Conservation (phyloP, 2,888 invertebrate species). For the Galerucella nymphaeae region DNA sequence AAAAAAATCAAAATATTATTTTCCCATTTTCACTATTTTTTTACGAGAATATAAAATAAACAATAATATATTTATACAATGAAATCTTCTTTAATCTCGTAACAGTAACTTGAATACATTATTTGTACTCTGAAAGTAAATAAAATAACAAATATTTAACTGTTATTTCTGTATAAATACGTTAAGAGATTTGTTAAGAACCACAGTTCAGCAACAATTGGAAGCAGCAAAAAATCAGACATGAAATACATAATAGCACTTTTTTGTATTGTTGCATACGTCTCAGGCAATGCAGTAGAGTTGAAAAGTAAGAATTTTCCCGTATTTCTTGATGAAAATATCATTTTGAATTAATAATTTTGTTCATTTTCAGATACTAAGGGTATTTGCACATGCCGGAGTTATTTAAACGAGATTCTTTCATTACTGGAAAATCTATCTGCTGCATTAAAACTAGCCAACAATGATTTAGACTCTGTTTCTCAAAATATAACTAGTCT, state of each 20-base stretch:
- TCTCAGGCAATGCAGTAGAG: background rate
- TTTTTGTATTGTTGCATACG: conserved; percentile 6
- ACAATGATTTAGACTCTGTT: background rate
- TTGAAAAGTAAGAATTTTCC: conserved; percentile 12
- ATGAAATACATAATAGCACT: conserved; percentile 9
- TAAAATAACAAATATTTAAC: background rate
- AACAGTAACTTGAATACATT: background rate
- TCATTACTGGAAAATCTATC: background rate
- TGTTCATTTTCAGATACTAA: background rate
- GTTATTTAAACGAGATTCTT: background rate
- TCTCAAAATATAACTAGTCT: background rate
- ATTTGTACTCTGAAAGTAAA: background rate
- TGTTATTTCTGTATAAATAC: conserved; percentile 10
- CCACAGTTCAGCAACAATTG: conserved; percentile 13
- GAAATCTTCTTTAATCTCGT: background rate
- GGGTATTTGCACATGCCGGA: background rate
- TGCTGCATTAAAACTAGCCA: background rate
- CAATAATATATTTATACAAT: background rate
- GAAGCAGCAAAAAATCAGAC: background rate
- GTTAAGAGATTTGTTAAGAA: background rate
- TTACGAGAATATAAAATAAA: background rate
- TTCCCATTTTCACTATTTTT: background rate
- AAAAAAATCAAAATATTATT: background rate
- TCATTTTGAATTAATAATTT: background rate
- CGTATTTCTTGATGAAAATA: background rate